These are phyloP conservation scores for Holothuria scabra DNA, from an alignment of 53 echinoderm and acorn worm species.

Conservation along the genomic window DNA sequence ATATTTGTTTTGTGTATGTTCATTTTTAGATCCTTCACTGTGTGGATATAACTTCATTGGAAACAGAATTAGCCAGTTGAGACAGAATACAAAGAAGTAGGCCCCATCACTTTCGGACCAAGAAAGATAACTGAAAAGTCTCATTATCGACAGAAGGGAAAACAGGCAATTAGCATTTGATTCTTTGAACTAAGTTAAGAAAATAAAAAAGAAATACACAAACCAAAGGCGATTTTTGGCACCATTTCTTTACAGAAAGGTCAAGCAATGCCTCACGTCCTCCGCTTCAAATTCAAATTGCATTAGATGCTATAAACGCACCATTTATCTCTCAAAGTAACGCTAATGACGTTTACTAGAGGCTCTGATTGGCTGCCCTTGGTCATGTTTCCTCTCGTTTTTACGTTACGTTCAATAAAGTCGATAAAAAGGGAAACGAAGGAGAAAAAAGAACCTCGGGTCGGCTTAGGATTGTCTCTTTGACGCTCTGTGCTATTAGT, in stretches of 20 bases:
- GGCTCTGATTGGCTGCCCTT: conserved; percentile 10
- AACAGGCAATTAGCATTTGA: no score
- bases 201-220: no score
- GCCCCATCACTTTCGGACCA: no score
- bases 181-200: no score
- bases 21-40: no score
- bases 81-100: no score
- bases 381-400: conserved; percentile 2
- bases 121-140: no score
- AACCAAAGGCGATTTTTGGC: no score
- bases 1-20: no score
- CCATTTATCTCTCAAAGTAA: conserved; percentile 36
- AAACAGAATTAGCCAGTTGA: no score
- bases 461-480: conserved; percentile 12
- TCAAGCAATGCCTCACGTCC: neutral
- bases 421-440: conserved; percentile 4
- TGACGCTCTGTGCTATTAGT: neutral
- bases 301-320: conserved; percentile 22
- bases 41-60: no score
- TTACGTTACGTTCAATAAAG: conserved; percentile 38
- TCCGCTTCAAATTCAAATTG: conserved; percentile 12
- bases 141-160: no score
- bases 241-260: conserved; percentile 16
- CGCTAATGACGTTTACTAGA: conserved; percentile 28
- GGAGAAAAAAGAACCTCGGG: conserved; percentile 13